These are phyloP conservation scores for Meloidogyne exigua DNA, from an alignment of 1,140 invertebrate species.

Conservation along the genomic window DNA sequence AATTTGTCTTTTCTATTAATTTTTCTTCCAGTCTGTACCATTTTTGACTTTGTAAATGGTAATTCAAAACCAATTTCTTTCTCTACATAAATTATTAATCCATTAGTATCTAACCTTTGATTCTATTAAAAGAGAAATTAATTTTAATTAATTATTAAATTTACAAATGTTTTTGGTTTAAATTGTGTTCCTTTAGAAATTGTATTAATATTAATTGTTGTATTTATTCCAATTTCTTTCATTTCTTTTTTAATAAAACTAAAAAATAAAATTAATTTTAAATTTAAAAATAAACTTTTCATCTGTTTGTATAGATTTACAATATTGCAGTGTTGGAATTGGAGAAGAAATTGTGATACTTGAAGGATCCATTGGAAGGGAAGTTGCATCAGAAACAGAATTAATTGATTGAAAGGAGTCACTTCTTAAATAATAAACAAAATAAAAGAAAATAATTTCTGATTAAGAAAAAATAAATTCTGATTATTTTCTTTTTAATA, in stretches of 20 bases:
- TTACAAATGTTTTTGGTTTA: neutral
- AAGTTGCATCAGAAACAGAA: slow-evolving; percentile 60
- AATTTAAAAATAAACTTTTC: neutral
- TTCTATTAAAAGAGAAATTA: neutral
- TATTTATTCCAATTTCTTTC: slow-evolving; percentile 17
- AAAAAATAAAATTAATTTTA: neutral
- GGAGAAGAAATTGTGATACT: slow-evolving; percentile 29
- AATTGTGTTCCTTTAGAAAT: neutral
- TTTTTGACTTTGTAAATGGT: neutral
- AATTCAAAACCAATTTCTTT: neutral
- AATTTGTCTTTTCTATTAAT: neutral
- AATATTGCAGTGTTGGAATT: neutral
- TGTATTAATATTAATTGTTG: neutral
- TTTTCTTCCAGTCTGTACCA: neutral
- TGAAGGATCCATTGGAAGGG: slow-evolving; percentile 56
- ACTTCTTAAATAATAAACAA: neutral
- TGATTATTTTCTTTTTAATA: no score
- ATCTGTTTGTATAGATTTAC: slow-evolving; percentile 1
- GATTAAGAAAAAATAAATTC: no score
- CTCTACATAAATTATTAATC: neutral
- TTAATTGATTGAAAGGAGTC: slow-evolving; percentile 33
- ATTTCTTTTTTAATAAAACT: neutral
- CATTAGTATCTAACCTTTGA: neutral
- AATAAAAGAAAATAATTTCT: no score
- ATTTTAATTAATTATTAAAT: neutral